Conservation (phyloP, 2,113 vertebrate species). For the Phaethornis superciliosus region DNA sequence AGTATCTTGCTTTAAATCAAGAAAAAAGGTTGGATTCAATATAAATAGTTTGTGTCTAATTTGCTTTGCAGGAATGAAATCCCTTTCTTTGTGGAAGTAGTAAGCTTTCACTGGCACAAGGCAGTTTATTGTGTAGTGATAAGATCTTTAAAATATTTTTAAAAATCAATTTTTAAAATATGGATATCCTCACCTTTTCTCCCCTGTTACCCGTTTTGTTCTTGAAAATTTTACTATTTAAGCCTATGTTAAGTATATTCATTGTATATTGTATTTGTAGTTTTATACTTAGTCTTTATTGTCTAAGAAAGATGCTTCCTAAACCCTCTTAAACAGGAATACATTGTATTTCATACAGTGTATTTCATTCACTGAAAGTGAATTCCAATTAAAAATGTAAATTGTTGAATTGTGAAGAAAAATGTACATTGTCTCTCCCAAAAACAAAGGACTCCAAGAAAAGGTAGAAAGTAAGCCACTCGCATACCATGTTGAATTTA, state of each 20-base stretch:
- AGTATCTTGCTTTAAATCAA: background rate
- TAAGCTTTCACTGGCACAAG: background rate
- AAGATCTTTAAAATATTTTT: too few relatives aligned
- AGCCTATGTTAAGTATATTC: background rate
- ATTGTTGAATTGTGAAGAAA: background rate
- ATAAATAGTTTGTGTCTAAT: background rate
- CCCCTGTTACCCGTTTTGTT: background rate
- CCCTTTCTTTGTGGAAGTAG: background rate
- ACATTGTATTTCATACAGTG: background rate
- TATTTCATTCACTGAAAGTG: background rate
- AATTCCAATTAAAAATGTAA: background rate
- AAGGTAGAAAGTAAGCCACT: background rate
- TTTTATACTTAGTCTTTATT: background rate
- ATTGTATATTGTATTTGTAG: background rate
- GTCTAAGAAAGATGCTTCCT: background rate
- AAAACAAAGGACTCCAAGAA: background rate
- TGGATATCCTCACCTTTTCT: too few relatives aligned
- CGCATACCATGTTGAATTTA: background rate
- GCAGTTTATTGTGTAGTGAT: background rate
- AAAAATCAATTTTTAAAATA: too few relatives aligned
- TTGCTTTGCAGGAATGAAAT: background rate
- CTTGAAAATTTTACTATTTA: background rate
- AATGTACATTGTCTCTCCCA: background rate
- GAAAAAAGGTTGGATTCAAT: background rate
- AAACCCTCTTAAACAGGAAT: too few relatives aligned